A percentile compares a stretch with the other conserved stretches of the same genome.
Evolutionary conservation across 2,888 invertebrate genomes (phyloP).

Genomic region (Pristionchus arcanus): DNA sequence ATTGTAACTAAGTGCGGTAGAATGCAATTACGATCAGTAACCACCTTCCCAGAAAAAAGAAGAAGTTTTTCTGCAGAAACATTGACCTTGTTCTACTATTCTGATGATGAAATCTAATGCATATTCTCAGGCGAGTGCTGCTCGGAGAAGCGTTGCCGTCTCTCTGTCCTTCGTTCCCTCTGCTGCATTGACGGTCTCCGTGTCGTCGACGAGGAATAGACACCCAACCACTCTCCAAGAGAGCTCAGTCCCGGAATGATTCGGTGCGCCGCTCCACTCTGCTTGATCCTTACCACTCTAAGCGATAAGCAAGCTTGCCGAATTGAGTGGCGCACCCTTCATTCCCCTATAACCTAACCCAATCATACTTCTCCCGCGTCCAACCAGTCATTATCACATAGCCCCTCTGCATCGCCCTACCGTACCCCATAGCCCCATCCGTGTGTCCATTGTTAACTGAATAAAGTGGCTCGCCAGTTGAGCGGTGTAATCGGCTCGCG

Average conservation of each 20-base stretch:
- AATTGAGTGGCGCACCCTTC: too few species aligned
- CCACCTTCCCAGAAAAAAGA: too few species aligned
- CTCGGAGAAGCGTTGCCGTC: slow-evolving; percentile 48
- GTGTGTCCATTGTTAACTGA: slow-evolving; percentile 19
- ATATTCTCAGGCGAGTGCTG: slow-evolving; percentile 50
- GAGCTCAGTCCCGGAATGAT: background rate
- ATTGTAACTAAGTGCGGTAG: too few species aligned
- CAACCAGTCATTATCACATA: too few species aligned
- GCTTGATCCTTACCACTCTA: background rate
- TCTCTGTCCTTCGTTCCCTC: slow-evolving; percentile 55
- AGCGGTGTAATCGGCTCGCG: background rate
- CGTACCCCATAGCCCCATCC: background rate
- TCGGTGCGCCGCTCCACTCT: background rate
- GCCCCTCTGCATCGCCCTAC: background rate
- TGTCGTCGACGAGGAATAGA: slow-evolving; percentile 9
- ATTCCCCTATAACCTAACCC: too few species aligned
- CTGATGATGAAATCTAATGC: background rate
- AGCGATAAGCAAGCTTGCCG: too few species aligned
- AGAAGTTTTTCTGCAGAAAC: too few species aligned
- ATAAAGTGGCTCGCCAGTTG: slow-evolving; percentile 20
- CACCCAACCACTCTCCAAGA: background rate
- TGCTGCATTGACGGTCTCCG: slow-evolving; percentile 47
- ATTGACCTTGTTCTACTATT: too few species aligned
- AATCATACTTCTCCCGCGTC: too few species aligned
- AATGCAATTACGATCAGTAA: background rate